Conservation (phyloP, 2,888 invertebrate genomes). For the Leptopterna dolabrata region DNA sequence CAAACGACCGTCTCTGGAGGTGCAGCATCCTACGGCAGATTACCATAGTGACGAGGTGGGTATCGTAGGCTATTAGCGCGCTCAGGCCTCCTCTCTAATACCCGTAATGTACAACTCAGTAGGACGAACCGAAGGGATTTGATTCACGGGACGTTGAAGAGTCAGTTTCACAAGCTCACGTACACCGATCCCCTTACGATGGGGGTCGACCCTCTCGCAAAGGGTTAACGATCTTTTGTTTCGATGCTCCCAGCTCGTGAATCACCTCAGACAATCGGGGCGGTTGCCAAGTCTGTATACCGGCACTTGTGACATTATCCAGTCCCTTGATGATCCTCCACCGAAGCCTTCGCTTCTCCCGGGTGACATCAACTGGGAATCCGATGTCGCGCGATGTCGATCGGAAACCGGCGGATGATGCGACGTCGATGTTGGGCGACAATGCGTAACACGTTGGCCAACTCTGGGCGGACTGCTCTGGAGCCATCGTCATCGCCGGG, state of each 20-base stretch:
- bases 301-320: background rate
- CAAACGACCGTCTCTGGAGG: too few relatives aligned
- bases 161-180: background rate
- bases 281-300: background rate
- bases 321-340: background rate
- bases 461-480: background rate
- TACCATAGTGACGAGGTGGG: too few relatives aligned
- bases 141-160: background rate
- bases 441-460: background rate
- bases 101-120: too few relatives aligned
- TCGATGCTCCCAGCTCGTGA: background rate
- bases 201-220: background rate
- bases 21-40: too few relatives aligned
- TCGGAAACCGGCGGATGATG: background rate
- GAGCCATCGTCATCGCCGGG: background rate
- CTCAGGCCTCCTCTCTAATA: too few relatives aligned
- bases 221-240: constrained; percentile 7
- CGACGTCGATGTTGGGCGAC: background rate
- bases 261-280: background rate
- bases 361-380: background rate
- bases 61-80: too few relatives aligned
- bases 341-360: background rate
- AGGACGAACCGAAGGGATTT: too few relatives aligned
- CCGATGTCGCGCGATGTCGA: background rate
- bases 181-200: background rate